Evolutionary conservation across 1,140 invertebrate species (phyloP), one percentile per base, ranked within the genome.

Genomic region (Drosophila kepulauana): DNA sequence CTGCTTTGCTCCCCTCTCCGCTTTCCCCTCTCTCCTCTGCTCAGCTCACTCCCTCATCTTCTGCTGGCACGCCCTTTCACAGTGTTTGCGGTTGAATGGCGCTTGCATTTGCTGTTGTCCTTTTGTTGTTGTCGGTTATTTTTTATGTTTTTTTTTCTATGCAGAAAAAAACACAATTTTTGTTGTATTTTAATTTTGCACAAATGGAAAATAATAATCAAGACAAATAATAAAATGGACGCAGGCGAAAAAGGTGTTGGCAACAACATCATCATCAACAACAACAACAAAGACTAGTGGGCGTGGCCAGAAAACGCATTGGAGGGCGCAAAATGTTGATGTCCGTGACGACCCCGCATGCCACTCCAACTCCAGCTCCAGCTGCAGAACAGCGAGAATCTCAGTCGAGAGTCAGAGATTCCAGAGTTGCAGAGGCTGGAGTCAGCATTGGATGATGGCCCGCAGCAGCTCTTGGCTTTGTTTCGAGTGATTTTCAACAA

Each of bases 191-290:
- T 91, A 91, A 91, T 91, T 91, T 91, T 91, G 88, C 69, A 71
- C 88, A 91, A 91, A 91, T 91, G 88, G 88, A 91, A 91, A 91
- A 91, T 91, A 91, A 91, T 91, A 91, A 91, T 91, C 88, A 91
- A 89, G 86, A 82, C 85, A 89, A 89, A 89, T 89, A 89, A 89
- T 91, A 91, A 87, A 91, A 91, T 91, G 88, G 88, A 91, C 88
- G 78, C 88, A 88, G 88, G 88, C 88, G 78, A 87, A 78, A 85
- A 91, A 91, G 88, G 88, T 89, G 85, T 86, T 72, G 87, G 68
- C 79, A 81, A 64, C 56, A 48, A 13, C 67, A 70, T 30, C 54
- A n/a, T 20, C 10, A 48, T 7, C 25, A 56, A 15, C 51, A 48
- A 64, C 61, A 48, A 25, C 20, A 25, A 25, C 51, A 51, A 35